Evolutionary conservation across 2,113 vertebrate genomes (phyloP), one percentile per base, ranked within the genome.

Genomic region (Labrus mixtus): DNA sequence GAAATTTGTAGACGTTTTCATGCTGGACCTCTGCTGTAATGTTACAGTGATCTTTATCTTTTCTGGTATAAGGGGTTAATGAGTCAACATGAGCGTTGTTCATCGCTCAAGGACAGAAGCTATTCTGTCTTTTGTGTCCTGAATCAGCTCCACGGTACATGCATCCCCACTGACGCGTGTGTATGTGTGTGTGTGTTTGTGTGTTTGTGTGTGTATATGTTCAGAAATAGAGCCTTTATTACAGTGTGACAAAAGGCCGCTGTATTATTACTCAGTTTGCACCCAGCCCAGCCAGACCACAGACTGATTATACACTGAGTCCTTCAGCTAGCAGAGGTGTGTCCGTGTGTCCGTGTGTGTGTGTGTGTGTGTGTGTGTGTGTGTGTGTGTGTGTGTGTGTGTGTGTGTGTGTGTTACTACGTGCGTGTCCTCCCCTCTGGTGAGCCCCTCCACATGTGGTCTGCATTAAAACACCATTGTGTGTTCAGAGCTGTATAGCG

Each of bases 361-460:
- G 70, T 53, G 39, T 63, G 58, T 55, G 79, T 54, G 68, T 57
- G 56, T 70, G 54, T 80, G 72, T 55, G 39, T 63, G 66, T 54
- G 72, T 77, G 75, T 71, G 22, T 7, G 56, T 79, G 55, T 43
- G 19, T 68, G 39, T 39, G 36, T 54, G 66, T 56, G 64, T 69
- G 76, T 78, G 16, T 57, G 65, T 59, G 64, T 37, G 17, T 67
- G 36, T 53, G 54, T 41, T 19, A 62, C 33, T 37, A 36, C 46
- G 58, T 45, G 64, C 65, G 76, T 74, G 22, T 60, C 0, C 36
- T 0, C 73, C 71, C 23, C 61, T 68, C 17, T 51, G 66, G 57
- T 10, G 78, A 82, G 85, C 77, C 64, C 77, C 75, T 74, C 78
- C 82, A 87, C 90, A 89, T 92, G 86, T 84, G 90, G 76, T 87